These are phyloP conservation scores for Palythoa heliodiscus DNA, from an alignment of 92 coral and sea anemone species.

Conservation along the genomic window DNA sequence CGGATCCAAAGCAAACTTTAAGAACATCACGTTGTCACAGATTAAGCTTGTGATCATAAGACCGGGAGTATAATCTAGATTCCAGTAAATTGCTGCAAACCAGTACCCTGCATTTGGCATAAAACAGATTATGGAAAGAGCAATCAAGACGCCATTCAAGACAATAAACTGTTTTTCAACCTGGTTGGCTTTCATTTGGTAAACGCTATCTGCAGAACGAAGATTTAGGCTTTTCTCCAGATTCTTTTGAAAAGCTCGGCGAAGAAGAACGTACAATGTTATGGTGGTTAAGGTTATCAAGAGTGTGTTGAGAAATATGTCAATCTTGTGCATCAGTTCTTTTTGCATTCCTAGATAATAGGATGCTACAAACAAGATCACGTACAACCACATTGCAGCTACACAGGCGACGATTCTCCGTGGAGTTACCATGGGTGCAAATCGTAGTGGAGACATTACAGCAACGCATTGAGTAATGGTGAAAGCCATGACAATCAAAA, in stretches of 20 bases:
- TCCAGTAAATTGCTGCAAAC: slow-evolving; percentile 21
- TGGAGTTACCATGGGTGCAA: slow-evolving; percentile 36
- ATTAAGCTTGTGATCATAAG: slow-evolving; percentile 10
- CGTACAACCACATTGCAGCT: slow-evolving; percentile 17
- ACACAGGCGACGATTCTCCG: not conserved
- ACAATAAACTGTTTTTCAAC: slow-evolving; percentile 31
- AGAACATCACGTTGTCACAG: slow-evolving; percentile 25
- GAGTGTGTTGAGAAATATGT: slow-evolving; percentile 33
- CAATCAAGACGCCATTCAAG: slow-evolving; percentile 22
- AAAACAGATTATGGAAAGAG: slow-evolving; percentile 16
- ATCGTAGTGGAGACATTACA: slow-evolving; percentile 40
- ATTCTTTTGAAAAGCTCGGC: slow-evolving; percentile 16
- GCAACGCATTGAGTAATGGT: slow-evolving; percentile 42
- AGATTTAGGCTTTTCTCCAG: slow-evolving; percentile 26
- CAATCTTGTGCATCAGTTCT: slow-evolving; percentile 11
- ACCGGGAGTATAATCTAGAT: not conserved
- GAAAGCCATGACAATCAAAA: slow-evolving; percentile 41
- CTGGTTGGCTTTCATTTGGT: not conserved
- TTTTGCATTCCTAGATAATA: slow-evolving; percentile 16
- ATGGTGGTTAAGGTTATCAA: slow-evolving; percentile 16
- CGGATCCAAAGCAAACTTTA: slow-evolving; percentile 35
- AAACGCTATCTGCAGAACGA: slow-evolving; percentile 34
- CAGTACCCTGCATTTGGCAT: slow-evolving; percentile 41
- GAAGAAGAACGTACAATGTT: slow-evolving; percentile 30
- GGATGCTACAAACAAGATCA: slow-evolving; percentile 2